A percentile compares a stretch with the other conserved stretches of the same genome.
These are phyloP conservation scores for Hypselothyrea guttata DNA, from an alignment of 2,888 invertebrate species.

Conservation along the genomic window DNA sequence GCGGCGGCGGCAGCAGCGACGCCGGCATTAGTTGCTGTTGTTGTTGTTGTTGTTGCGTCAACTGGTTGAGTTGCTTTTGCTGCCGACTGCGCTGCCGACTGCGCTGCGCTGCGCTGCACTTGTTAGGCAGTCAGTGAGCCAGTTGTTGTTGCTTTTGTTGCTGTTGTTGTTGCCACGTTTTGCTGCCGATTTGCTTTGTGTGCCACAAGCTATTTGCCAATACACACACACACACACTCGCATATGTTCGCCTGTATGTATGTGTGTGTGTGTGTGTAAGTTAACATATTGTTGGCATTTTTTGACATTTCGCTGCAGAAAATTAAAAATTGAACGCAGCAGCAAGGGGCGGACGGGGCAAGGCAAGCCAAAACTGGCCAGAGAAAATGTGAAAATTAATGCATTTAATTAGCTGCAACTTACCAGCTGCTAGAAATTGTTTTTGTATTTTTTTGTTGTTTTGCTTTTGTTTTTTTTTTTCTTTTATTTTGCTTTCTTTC, in stretches of 20 bases:
- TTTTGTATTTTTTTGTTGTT: slow-evolving; percentile 55
- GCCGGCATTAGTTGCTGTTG: slow-evolving; percentile 8
- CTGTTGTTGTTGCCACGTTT: slow-evolving; percentile 51
- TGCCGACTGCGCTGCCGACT: neutral
- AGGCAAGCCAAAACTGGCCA: too few species aligned
- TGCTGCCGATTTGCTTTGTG: slow-evolving; percentile 47
- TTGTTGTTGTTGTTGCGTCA: slow-evolving; percentile 32
- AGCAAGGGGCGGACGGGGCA: too few species aligned
- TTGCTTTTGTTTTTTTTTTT: slow-evolving; percentile 24
- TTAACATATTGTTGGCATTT: slow-evolving; percentile 73
- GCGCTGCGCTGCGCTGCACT: slow-evolving; percentile 59
- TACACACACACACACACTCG: slow-evolving; percentile 30
- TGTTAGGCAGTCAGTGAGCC: slow-evolving; percentile 36
- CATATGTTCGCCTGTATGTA: slow-evolving; percentile 14
- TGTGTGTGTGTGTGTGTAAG: slow-evolving; percentile 18
- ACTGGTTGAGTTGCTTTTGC: slow-evolving; percentile 64
- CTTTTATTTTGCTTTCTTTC: slow-evolving; percentile 1
- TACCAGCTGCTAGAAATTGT: slow-evolving; percentile 49
- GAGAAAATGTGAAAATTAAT: too few species aligned
- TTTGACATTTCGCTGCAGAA: slow-evolving; percentile 37
- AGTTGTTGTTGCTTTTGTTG: slow-evolving; percentile 26
- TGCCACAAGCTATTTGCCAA: slow-evolving; percentile 49
- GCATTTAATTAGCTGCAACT: slow-evolving; percentile 17
- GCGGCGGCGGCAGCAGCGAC: slow-evolving; percentile 4
- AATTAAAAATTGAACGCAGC: slow-evolving; percentile 24